These are phyloP conservation scores for Copidosoma floridanum DNA, from an alignment of 1,140 invertebrate genomes.

Conservation along the genomic window DNA sequence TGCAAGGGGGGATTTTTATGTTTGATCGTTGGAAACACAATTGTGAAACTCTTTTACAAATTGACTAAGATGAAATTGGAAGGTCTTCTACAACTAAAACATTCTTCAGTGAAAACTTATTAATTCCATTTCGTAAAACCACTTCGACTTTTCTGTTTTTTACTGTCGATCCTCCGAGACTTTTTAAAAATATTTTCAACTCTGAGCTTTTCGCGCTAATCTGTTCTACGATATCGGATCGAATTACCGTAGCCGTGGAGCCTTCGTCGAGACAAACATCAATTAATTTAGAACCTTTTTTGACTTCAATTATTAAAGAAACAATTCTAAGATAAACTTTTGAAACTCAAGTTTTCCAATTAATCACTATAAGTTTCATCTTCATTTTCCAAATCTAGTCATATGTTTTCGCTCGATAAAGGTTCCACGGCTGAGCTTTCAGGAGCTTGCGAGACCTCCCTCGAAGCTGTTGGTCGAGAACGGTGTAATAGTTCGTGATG, in stretches of 20 bases:
- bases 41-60: background rate
- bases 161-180: no score
- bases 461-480: background rate
- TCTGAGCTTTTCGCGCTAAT: background rate
- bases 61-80: background rate
- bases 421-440: no score
- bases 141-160: background rate
- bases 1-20: background rate
- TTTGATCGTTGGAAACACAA: background rate
- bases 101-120: background rate
- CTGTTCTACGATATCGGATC: background rate
- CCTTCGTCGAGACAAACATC: background rate
- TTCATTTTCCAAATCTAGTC: slow-evolving; percentile 2
- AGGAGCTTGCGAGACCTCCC: background rate
- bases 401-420: no score
- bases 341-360: no score
- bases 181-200: background rate
- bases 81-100: background rate
- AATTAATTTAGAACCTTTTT: background rate
- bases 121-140: background rate
- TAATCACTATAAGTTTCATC: no score
- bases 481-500: background rate
- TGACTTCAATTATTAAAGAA: background rate
- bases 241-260: background rate
- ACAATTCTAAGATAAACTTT: slow-evolving; percentile 10